Evolutionary conservation across 2,888 invertebrate species (phyloP).

Genomic region (Lamellibrachia columna): DNA sequence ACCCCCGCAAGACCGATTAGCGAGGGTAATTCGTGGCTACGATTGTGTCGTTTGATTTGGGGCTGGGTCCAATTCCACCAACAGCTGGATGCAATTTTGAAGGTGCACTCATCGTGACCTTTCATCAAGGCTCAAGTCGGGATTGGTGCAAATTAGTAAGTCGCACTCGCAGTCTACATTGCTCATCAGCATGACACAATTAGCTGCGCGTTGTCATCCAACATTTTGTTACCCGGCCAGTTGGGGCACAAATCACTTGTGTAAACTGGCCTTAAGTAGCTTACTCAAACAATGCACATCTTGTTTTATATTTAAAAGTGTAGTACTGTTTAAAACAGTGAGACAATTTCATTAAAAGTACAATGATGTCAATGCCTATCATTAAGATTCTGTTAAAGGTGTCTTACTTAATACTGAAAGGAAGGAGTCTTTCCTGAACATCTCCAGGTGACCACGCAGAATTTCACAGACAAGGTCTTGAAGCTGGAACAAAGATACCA

Average conservation of each 20-base stretch:
- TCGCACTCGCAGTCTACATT: no score
- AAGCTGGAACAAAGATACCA: conserved; percentile 72
- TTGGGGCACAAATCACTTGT: neutral
- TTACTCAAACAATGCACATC: neutral
- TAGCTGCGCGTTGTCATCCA: no score
- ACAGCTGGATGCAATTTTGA: no score
- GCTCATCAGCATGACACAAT: no score
- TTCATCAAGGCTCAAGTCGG: no score
- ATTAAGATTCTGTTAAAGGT: neutral
- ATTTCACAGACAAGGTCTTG: conserved; percentile 91
- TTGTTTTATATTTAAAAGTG: neutral
- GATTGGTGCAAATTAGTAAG: no score
- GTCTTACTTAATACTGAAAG: conserved; percentile 66
- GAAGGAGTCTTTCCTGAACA: conserved; percentile 69
- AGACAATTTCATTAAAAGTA: conserved; percentile 21
- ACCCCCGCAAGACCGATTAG: no score
- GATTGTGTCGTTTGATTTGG: no score
- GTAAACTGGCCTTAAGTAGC: neutral
- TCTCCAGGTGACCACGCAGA: conserved; percentile 79
- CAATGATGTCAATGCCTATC: conserved; percentile 26
- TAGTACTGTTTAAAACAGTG: neutral
- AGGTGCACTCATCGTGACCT: no score
- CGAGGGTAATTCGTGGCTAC: no score
- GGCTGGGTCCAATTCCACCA: no score
- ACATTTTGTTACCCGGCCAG: no score